Evolutionary conservation across 2,888 invertebrate genomes (phyloP).

Genomic region (Plemyria rubiginata): DNA sequence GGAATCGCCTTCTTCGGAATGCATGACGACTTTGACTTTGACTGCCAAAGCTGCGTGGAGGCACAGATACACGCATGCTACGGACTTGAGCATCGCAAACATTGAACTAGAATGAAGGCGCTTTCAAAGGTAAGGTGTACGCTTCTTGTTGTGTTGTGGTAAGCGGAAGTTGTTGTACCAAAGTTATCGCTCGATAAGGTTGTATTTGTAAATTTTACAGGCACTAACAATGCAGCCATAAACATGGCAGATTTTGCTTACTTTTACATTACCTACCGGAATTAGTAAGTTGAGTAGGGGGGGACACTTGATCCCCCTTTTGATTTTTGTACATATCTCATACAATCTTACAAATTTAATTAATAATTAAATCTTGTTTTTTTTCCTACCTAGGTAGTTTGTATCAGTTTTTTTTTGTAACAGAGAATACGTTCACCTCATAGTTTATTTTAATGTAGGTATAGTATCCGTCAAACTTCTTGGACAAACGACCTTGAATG

Average conservation of each 20-base stretch:
- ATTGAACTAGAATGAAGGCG: conserved; percentile 19
- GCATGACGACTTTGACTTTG: conserved; percentile 76
- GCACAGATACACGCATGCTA: conserved; percentile 44
- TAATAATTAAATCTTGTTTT: too few relatives aligned
- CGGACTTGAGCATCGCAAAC: conserved; percentile 53
- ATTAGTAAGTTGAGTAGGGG: too few relatives aligned
- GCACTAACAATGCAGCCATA: conserved; percentile 41
- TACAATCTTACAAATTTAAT: too few relatives aligned
- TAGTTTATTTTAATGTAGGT: too few relatives aligned
- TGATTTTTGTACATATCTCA: too few relatives aligned
- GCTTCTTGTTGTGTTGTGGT: neutral
- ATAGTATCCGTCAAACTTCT: too few relatives aligned
- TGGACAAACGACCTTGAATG: too few relatives aligned
- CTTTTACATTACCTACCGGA: too few relatives aligned
- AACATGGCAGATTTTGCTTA: conserved; percentile 28
- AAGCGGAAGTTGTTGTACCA: conserved; percentile 55
- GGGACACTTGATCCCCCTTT: too few relatives aligned
- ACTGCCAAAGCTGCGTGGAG: conserved; percentile 58
- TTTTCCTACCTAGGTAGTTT: too few relatives aligned
- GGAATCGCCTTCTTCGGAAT: conserved; percentile 73
- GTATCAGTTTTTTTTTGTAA: too few relatives aligned
- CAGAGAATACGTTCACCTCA: too few relatives aligned
- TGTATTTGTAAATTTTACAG: conserved; percentile 63
- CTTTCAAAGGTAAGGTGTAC: neutral
- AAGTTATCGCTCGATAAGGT: conserved; percentile 55